Conservation (phyloP, 1,140 invertebrate genomes). For the Orius laevigatus region DNA sequence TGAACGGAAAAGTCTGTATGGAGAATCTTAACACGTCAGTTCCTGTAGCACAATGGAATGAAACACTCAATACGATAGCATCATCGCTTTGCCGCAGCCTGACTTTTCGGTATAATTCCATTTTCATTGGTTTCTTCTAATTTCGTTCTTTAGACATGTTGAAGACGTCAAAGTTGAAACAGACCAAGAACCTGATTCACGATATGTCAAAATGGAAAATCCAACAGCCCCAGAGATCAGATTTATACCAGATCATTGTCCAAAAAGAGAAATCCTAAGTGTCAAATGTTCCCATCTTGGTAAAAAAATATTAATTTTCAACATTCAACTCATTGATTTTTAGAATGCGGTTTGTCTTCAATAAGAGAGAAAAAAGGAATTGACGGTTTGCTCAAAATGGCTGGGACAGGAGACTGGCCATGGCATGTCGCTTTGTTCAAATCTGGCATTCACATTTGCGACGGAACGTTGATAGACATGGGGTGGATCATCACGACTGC, state of each 20-base stretch:
- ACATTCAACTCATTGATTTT: not conserved
- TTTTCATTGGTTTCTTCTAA: not conserved
- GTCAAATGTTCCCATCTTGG: conserved; percentile 59
- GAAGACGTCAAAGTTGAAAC: conserved; percentile 34
- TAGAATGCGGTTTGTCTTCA: conserved; percentile 61
- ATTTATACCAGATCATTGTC: conserved; percentile 57
- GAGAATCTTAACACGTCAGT: conserved; percentile 33
- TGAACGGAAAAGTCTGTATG: conserved; percentile 61
- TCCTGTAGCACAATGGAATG: conserved; percentile 31
- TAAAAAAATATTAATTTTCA: conserved; percentile 27
- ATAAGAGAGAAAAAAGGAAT: conserved; percentile 30
- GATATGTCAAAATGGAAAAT: conserved; percentile 61
- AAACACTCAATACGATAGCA: conserved; percentile 46
- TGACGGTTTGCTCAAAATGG: conserved; percentile 44
- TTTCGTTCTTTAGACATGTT: conserved; percentile 30
- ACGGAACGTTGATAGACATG: conserved; percentile 60
- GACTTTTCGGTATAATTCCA: conserved; percentile 46
- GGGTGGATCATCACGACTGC: conserved; percentile 73
- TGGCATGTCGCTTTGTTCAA: conserved; percentile 74
- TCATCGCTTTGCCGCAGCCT: conserved; percentile 57
- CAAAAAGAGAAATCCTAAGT: conserved; percentile 59
- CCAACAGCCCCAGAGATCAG: conserved; percentile 61
- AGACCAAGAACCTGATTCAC: conserved; percentile 31
- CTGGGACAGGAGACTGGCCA: conserved; percentile 68
- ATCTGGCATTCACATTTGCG: conserved; percentile 71